These are phyloP conservation scores for Rhinichthys klamathensis DNA, from an alignment of 2,113 vertebrate genomes.

Conservation along the genomic window DNA sequence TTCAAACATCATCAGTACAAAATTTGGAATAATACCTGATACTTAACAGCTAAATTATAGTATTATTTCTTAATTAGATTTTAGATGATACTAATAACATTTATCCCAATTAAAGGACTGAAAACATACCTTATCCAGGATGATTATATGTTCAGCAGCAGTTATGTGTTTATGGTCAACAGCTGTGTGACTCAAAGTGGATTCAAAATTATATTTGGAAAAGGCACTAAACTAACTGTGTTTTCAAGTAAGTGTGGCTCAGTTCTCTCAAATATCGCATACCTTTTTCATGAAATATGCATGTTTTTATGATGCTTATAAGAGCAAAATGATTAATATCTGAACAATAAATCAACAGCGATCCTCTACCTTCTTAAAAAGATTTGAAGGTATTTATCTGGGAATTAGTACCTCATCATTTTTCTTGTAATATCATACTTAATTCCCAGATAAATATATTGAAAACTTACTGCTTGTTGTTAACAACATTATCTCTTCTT, in stretches of 20 bases:
- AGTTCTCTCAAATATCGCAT: background rate
- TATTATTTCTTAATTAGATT: background rate
- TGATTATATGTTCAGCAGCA: background rate
- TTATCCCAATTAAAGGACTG: no score
- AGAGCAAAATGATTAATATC: no score
- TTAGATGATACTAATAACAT: no score
- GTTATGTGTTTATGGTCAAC: background rate
- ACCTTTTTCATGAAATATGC: background rate
- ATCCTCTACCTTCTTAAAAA: background rate
- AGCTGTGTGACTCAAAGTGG: slow-evolving; percentile 42
- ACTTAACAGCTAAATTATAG: background rate
- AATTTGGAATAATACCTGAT: background rate
- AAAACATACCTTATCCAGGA: background rate
- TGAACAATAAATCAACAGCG: background rate
- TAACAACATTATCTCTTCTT: background rate
- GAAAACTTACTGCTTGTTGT: no score
- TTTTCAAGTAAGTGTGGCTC: slow-evolving; percentile 26
- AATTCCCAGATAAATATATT: no score
- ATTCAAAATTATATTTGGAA: slow-evolving; percentile 38
- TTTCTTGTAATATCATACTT: no score
- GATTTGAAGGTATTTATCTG: background rate
- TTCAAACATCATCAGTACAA: background rate
- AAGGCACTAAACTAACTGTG: slow-evolving; percentile 26
- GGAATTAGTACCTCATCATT: no score
- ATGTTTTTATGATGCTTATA: background rate